Conservation (phyloP, 30 jellyfish, hydroid and myxozoan species). For the Aurelia aurita region DNA sequence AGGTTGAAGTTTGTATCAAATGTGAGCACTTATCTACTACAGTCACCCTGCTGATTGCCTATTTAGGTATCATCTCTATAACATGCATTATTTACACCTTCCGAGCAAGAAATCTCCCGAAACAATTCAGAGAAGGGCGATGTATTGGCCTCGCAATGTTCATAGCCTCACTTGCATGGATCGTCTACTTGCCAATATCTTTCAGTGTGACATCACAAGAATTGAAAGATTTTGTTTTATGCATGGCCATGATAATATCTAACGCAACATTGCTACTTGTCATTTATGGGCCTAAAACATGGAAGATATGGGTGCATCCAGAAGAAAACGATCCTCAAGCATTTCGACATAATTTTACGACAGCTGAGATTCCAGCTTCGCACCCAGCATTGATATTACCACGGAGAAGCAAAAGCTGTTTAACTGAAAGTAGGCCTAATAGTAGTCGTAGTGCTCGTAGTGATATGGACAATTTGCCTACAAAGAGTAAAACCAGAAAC, state of each 20-base stretch:
- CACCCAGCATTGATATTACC: too few relatives aligned
- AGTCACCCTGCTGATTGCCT: conserved; percentile 26
- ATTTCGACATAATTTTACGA: conserved; percentile 18
- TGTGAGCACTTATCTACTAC: conserved; percentile 37
- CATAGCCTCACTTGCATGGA: conserved; percentile 78
- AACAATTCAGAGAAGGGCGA: conserved; percentile 66
- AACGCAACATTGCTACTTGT: conserved; percentile 50
- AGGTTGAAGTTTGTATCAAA: neutral
- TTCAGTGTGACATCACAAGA: conserved; percentile 41
- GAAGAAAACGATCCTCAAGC: conserved; percentile 35
- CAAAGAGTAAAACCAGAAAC: too few relatives aligned
- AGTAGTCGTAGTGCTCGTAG: too few relatives aligned
- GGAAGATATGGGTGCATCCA: conserved; percentile 58
- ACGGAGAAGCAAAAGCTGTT: too few relatives aligned
- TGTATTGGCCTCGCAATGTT: conserved; percentile 77
- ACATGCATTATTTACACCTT: conserved; percentile 59
- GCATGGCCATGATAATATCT: conserved; percentile 46
- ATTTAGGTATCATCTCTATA: conserved; percentile 47
- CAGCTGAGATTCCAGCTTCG: too few relatives aligned
- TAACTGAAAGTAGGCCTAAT: too few relatives aligned
- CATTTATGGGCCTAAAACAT: conserved; percentile 61
- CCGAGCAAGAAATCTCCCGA: conserved; percentile 72
- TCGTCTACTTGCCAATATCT: conserved; percentile 75
- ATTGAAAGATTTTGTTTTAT: conserved; percentile 26
- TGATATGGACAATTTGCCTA: too few relatives aligned